Evolutionary conservation across 2,113 vertebrate species (phyloP).

Genomic region (Crotalus horridus): DNA sequence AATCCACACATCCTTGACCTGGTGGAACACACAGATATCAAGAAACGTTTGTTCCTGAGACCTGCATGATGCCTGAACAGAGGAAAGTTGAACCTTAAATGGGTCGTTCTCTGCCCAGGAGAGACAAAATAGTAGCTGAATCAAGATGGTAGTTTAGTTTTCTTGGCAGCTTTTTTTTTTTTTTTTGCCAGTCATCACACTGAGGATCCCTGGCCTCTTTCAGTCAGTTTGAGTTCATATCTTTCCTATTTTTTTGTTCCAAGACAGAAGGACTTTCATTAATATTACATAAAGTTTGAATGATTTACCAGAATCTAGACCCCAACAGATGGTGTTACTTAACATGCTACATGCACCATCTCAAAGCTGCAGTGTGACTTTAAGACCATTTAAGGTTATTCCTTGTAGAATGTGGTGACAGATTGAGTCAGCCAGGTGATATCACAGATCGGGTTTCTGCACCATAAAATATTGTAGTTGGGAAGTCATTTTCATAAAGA

Average conservation of each 20-base stretch:
- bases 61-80: neutral
- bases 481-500: slow-evolving; percentile 43
- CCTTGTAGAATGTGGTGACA: neutral
- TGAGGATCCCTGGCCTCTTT: slow-evolving; percentile 19
- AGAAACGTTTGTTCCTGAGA: neutral
- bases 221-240: neutral
- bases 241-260: neutral
- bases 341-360: neutral
- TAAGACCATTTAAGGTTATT: neutral
- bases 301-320: neutral
- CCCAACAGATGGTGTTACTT: neutral
- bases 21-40: neutral
- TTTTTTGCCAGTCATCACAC: neutral
- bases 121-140: slow-evolving; percentile 5
- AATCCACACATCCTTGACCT: neutral
- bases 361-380: neutral
- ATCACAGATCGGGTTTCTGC: slow-evolving; percentile 26
- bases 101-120: neutral
- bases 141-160: slow-evolving; percentile 28
- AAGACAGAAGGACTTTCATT: neutral
- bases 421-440: slow-evolving; percentile 6
- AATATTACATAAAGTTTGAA: neutral
- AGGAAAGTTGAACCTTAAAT: too few species aligned
- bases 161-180: neutral
- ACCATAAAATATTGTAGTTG: slow-evolving; percentile 26